These are phyloP conservation scores for Dryocosmus kuriphilus DNA, from an alignment of 2,888 invertebrate genomes.

Conservation along the genomic window DNA sequence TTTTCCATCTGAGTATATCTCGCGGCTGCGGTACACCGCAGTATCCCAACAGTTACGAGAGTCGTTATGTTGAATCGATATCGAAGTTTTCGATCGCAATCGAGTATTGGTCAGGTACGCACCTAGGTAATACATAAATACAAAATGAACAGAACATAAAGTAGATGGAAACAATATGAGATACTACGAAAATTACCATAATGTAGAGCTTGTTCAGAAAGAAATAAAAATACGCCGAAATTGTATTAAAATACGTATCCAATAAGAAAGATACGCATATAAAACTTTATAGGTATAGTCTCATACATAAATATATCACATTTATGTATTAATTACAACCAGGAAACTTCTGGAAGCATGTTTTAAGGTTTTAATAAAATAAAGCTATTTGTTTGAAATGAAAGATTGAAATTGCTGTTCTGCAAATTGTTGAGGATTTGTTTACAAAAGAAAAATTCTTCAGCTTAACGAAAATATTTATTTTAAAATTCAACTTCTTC, in stretches of 20 bases:
- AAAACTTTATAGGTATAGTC: not conserved
- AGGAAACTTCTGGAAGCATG: no score
- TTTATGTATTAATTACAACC: no score
- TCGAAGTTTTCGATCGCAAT: constrained; percentile 63
- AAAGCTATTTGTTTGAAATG: no score
- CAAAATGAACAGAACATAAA: constrained; percentile 5
- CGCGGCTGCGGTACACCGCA: constrained; percentile 70
- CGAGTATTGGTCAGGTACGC: constrained; percentile 34
- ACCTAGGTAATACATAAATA: constrained; percentile 9
- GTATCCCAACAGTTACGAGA: constrained; percentile 70
- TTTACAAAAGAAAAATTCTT: no score
- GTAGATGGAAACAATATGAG: constrained; percentile 12
- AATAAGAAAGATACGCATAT: not conserved
- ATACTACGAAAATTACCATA: constrained; percentile 3
- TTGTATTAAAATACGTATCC: not conserved
- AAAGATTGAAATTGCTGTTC: no score
- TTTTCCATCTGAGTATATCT: constrained; percentile 52
- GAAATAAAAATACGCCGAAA: not conserved
- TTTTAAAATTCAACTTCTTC: no score
- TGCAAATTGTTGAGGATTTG: no score
- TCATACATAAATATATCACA: not conserved
- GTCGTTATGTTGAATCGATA: constrained; percentile 72
- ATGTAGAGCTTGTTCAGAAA: not conserved
- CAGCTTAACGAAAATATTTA: no score
- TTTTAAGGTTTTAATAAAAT: no score